Conservation (phyloP, 1,140 invertebrate species). For the Apis laboriosa region DNA sequence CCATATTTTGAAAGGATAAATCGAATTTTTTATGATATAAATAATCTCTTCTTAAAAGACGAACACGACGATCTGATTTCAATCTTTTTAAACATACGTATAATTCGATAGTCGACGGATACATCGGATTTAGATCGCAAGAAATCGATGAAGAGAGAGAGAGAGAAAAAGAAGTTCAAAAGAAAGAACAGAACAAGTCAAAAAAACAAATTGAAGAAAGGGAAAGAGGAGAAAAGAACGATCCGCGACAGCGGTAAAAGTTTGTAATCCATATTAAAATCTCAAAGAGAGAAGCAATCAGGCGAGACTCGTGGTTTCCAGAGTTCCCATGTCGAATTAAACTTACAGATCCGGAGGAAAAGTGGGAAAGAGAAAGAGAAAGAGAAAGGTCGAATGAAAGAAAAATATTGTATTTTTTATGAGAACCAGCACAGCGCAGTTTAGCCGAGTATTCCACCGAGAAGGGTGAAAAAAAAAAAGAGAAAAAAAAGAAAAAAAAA, state of each 20-base stretch:
- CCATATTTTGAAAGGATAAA: no score
- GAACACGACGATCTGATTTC: no score
- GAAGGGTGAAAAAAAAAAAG: neutral
- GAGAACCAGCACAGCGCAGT: neutral
- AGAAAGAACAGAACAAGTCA: no score
- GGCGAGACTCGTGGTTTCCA: conserved; percentile 15
- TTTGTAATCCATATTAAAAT: conserved; percentile 71
- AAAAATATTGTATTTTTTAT: conserved; percentile 70
- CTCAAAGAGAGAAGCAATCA: conserved; percentile 67
- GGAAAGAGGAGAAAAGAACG: neutral
- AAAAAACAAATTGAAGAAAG: neutral
- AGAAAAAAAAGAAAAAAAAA: neutral
- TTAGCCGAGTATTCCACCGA: neutral
- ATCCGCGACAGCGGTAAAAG: conserved; percentile 22
- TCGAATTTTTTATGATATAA: no score
- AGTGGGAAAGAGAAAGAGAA: no score
- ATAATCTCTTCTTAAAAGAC: no score
- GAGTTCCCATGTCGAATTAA: conserved; percentile 67
- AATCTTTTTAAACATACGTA: no score
- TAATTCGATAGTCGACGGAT: no score
- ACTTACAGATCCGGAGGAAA: conserved; percentile 63
- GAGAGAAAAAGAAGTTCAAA: neutral
- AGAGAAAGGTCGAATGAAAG: conserved; percentile 52
- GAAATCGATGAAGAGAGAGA: neutral
- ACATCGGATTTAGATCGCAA: neutral